Percentiles rank a stretch among this genome's conserved stretches.
phyloP scores from a whole-genome alignment of 2,888 invertebrate species.

The Athripsodes cinereus region DNA sequence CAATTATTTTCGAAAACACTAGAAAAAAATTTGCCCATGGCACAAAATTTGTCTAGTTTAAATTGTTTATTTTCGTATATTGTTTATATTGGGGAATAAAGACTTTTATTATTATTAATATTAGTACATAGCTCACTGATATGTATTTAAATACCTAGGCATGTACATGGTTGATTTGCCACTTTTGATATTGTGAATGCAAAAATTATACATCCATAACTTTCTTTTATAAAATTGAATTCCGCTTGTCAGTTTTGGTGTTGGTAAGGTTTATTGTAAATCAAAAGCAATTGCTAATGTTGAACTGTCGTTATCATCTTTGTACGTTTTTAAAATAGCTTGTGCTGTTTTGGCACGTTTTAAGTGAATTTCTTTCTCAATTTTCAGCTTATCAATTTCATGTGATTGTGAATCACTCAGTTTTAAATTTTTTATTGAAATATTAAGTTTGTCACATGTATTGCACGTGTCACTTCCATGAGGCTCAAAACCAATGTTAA shows the following conservation, averaged over 20 bases:
- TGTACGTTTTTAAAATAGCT: not conserved
- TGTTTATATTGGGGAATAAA: no score
- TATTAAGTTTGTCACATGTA: not conserved
- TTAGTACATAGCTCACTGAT: no score
- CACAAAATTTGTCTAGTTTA: no score
- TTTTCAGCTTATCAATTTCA: not conserved
- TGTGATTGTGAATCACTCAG: not conserved
- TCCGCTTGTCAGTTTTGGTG: not conserved
- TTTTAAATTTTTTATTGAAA: not conserved
- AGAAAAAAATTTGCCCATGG: no score
- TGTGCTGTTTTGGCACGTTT: not conserved
- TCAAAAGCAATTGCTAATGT: not conserved
- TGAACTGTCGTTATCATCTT: not conserved
- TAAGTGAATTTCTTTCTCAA: not conserved
- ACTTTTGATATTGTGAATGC: not conserved
- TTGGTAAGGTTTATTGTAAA: not conserved
- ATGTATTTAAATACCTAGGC: no score
- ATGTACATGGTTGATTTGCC: not conserved
- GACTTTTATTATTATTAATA: no score
- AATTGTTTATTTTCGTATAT: no score
- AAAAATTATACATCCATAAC: not conserved
- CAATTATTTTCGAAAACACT: no score
- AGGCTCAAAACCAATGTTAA: not conserved
- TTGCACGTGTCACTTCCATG: not conserved
- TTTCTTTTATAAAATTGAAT: slow-evolving; percentile 4